A percentile compares a stretch with the other conserved stretches of the same genome.
Conservation (phyloP, 1,140 invertebrate genomes). For the Acromyrmex heyeri region DNA sequence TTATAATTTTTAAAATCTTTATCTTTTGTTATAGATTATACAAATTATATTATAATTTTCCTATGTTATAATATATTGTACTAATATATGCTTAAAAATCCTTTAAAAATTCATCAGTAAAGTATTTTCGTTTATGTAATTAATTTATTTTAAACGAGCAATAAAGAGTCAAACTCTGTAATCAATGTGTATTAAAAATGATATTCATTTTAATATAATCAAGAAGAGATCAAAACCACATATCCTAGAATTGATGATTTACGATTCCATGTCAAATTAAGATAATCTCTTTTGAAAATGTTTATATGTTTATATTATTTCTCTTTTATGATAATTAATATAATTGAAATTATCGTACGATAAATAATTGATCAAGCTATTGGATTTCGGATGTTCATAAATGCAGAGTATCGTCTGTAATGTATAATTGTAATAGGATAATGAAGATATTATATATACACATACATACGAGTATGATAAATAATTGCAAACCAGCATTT, state of each 20-base stretch:
- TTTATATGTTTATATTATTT: background rate
- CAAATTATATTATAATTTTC: background rate
- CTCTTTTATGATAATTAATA: background rate
- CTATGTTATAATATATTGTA: background rate
- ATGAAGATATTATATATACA: conserved; percentile 7
- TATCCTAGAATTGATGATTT: background rate
- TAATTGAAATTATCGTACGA: conserved; percentile 19
- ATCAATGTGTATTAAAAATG: no score
- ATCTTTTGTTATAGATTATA: background rate
- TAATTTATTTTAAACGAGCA: background rate
- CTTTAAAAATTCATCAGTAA: background rate
- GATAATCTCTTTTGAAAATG: background rate
- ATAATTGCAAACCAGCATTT: conserved; percentile 15
- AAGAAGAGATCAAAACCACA: background rate
- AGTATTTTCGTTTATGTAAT: background rate
- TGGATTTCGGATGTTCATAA: conserved; percentile 18
- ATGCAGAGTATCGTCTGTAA: conserved; percentile 5
- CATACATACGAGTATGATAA: background rate
- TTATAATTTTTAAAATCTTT: background rate
- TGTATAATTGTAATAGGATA: conserved; percentile 43
- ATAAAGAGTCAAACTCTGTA: no score
- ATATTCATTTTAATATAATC: no score
- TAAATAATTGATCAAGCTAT: conserved; percentile 33
- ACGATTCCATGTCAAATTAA: background rate
- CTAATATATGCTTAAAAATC: background rate